Evolutionary conservation across 2,797 vertebrate species (phyloP).

Genomic region (Mormyrops attenuatus): DNA sequence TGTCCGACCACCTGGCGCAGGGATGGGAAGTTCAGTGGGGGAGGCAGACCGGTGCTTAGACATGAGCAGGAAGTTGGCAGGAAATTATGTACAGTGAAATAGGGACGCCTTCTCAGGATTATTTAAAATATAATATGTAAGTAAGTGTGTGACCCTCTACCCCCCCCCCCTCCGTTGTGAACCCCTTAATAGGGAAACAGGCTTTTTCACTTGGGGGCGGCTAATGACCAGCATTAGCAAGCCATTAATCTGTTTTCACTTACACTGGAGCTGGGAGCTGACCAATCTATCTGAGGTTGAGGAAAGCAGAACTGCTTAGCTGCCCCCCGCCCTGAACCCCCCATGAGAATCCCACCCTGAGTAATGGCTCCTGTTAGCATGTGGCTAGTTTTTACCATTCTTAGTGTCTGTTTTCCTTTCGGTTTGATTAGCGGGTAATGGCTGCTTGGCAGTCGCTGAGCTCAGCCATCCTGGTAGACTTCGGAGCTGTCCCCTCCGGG

Average conservation of each 20-base stretch:
- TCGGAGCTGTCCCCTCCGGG: background rate
- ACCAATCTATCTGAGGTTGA: background rate
- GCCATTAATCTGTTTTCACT: slow-evolving; percentile 8
- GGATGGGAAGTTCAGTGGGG: background rate
- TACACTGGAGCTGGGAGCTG: background rate
- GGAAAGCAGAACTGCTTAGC: background rate
- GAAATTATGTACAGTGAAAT: background rate
- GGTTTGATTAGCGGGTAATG: background rate
- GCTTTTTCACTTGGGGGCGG: background rate
- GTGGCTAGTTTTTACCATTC: background rate
- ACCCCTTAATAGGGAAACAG: background rate
- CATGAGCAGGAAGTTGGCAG: background rate
- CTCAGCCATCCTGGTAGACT: background rate
- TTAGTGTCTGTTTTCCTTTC: background rate
- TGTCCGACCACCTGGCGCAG: background rate
- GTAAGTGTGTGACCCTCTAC: background rate
- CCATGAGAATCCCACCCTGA: background rate
- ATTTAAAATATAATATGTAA: background rate
- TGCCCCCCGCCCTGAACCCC: background rate
- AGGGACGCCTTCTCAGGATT: background rate
- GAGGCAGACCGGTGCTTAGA: background rate
- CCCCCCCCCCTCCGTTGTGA: background rate
- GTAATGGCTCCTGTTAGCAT: background rate
- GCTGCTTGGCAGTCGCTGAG: background rate
- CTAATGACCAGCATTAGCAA: slow-evolving; percentile 2